These are phyloP conservation scores for Cygnus buccinator DNA, from an alignment of 2,113 vertebrate species.

Conservation along the genomic window DNA sequence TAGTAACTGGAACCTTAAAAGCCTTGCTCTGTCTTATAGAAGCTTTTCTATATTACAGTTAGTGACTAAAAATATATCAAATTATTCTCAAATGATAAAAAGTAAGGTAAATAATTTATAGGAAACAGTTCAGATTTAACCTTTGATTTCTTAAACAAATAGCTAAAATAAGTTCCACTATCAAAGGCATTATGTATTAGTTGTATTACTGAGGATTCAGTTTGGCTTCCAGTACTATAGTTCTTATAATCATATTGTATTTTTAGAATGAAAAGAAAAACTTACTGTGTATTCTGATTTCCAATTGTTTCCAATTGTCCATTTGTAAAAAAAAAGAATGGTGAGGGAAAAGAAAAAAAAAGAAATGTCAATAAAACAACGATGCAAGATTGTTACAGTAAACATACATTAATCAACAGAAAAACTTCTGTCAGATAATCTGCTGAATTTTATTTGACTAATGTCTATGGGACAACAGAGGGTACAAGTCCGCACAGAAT, in stretches of 20 bases:
- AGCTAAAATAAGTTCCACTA: constrained; percentile 14
- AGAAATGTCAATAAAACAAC: constrained; percentile 53
- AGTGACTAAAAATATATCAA: constrained; percentile 28
- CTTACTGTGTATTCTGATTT: constrained; percentile 94
- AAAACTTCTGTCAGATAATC: not conserved
- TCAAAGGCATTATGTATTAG: not conserved
- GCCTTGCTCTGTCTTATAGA: not conserved
- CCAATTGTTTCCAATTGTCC: constrained; percentile 63
- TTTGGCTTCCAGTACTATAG: not conserved
- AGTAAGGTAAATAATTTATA: constrained; percentile 51
- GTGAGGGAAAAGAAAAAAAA: constrained; percentile 35
- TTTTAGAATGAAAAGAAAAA: constrained; percentile 68
- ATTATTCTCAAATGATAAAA: constrained; percentile 46
- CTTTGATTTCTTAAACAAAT: constrained; percentile 41
- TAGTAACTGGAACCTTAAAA: constrained; percentile 49
- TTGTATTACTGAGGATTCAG: not conserved
- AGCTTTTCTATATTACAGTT: constrained; percentile 8
- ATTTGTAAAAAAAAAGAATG: constrained; percentile 24
- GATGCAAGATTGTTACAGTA: constrained; percentile 34
- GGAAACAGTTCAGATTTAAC: constrained; percentile 44
- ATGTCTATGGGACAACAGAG: not conserved
- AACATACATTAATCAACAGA: constrained; percentile 40
- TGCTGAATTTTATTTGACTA: not conserved
- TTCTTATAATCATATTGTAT: not conserved
- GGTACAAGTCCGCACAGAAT: not conserved